phyloP scores from a whole-genome alignment of 2,113 vertebrate genomes.

The Irena cyanogastra region DNA sequence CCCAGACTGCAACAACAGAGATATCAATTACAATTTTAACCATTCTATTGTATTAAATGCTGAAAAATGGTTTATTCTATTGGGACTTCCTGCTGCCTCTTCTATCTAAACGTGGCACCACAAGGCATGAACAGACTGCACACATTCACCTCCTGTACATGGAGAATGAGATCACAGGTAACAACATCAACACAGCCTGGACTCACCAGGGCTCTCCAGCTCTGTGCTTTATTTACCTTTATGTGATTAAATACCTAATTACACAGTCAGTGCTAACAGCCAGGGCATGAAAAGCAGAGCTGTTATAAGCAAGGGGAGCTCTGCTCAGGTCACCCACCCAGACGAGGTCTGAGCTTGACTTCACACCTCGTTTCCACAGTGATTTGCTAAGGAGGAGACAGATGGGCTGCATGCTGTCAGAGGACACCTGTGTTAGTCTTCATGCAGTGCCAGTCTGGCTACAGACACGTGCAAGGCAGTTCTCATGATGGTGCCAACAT shows the following conservation, averaged over 20 bases:
- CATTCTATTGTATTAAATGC: not conserved
- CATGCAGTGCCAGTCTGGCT: not conserved
- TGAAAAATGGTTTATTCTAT: not conserved
- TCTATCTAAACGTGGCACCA: accelerated
- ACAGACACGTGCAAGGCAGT: not conserved
- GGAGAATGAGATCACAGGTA: not conserved
- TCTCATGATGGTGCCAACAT: not conserved
- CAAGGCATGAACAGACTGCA: accelerated
- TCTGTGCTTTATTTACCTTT: not conserved
- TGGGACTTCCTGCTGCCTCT: not conserved
- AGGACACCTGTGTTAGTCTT: not conserved
- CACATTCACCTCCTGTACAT: not conserved
- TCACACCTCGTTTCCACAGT: not conserved
- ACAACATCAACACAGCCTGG: not conserved
- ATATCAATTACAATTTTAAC: not conserved
- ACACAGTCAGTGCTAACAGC: not conserved
- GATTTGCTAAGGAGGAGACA: not conserved
- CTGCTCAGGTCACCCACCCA: not conserved
- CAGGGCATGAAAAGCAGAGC: not conserved
- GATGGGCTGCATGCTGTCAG: not conserved
- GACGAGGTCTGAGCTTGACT: not conserved
- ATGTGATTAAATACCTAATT: not conserved
- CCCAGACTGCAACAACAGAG: not conserved
- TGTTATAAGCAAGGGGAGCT: not conserved
- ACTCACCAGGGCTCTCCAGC: not conserved